These are phyloP conservation scores for Perca fluviatilis DNA, from an alignment of 2,113 vertebrate species.

Conservation along the genomic window DNA sequence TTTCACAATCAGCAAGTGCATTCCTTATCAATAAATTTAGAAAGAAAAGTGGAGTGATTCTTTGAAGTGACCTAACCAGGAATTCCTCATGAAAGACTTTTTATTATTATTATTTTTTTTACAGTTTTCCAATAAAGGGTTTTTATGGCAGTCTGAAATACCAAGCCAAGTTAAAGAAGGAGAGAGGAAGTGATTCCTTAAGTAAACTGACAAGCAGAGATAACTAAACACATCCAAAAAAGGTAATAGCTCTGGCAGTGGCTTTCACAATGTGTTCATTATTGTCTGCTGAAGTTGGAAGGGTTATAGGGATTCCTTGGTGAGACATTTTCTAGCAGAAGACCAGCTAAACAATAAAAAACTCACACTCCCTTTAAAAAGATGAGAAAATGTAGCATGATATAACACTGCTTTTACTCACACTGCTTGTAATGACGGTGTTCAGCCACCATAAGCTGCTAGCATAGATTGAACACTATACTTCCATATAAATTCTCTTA, in stretches of 20 bases:
- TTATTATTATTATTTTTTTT: not conserved
- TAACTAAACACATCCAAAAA: slow-evolving; percentile 82
- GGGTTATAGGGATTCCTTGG: slow-evolving; percentile 19
- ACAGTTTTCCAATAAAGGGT: slow-evolving; percentile 49
- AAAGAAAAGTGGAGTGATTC: not conserved
- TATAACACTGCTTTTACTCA: not conserved
- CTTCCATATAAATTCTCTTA: not conserved
- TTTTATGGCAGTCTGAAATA: slow-evolving; percentile 49
- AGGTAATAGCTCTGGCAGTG: slow-evolving; percentile 67
- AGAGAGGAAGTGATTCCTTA: slow-evolving; percentile 71
- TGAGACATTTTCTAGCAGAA: slow-evolving; percentile 27
- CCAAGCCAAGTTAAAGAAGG: slow-evolving; percentile 56
- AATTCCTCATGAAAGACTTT: slow-evolving; percentile 17
- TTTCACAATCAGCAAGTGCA: not conserved
- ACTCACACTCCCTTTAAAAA: not conserved
- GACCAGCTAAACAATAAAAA: not conserved
- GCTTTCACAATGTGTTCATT: slow-evolving; percentile 49
- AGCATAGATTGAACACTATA: not conserved
- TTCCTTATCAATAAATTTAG: not conserved
- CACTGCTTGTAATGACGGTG: not conserved
- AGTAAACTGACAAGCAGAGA: slow-evolving; percentile 74
- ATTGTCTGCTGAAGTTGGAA: slow-evolving; percentile 52
- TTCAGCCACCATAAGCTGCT: not conserved
- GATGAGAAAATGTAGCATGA: not conserved
- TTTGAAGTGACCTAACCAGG: slow-evolving; percentile 17